Conservation (phyloP, 2,797 vertebrate genomes). For the Bovichtus diacanthus region DNA sequence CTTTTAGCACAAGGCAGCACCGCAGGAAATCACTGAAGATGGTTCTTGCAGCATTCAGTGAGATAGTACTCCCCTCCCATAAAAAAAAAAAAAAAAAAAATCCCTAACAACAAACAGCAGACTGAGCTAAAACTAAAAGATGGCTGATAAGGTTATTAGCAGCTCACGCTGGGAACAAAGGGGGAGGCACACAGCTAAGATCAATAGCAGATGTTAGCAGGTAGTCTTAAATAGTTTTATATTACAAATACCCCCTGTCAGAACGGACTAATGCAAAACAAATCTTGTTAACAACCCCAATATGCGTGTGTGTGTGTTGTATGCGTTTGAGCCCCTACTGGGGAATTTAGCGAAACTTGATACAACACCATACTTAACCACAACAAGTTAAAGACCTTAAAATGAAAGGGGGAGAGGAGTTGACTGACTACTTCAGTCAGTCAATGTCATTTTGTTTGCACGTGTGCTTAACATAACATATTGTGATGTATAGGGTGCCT, state of each 20-base stretch:
- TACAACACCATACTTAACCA: neutral
- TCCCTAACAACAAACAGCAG: slow-evolving; percentile 84
- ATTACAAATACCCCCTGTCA: slow-evolving; percentile 80
- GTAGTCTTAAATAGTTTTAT: slow-evolving; percentile 85
- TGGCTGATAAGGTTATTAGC: slow-evolving; percentile 89
- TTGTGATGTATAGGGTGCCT: neutral
- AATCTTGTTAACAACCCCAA: slow-evolving; percentile 76
- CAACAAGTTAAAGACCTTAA: slow-evolving; percentile 25
- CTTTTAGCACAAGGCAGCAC: slow-evolving; percentile 84
- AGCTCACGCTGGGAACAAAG: slow-evolving; percentile 86
- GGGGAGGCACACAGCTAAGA: slow-evolving; percentile 83
- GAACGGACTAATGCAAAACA: slow-evolving; percentile 81
- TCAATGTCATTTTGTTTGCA: slow-evolving; percentile 14
- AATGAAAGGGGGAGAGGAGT: slow-evolving; percentile 16
- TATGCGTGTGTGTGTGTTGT: slow-evolving; percentile 23
- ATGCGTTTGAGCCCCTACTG: slow-evolving; percentile 38
- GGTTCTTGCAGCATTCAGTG: slow-evolving; percentile 84
- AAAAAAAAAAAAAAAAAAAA: slow-evolving; percentile 45
- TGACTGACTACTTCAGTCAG: slow-evolving; percentile 23
- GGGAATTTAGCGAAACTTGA: slow-evolving; percentile 39
- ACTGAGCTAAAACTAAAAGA: slow-evolving; percentile 90
- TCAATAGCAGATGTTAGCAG: slow-evolving; percentile 88
- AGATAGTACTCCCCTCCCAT: slow-evolving; percentile 81
- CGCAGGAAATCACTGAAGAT: slow-evolving; percentile 88
- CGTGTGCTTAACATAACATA: neutral